Evolutionary conservation across 2,888 invertebrate genomes (phyloP).

Genomic region (Pycnomerus fuliginosus): DNA sequence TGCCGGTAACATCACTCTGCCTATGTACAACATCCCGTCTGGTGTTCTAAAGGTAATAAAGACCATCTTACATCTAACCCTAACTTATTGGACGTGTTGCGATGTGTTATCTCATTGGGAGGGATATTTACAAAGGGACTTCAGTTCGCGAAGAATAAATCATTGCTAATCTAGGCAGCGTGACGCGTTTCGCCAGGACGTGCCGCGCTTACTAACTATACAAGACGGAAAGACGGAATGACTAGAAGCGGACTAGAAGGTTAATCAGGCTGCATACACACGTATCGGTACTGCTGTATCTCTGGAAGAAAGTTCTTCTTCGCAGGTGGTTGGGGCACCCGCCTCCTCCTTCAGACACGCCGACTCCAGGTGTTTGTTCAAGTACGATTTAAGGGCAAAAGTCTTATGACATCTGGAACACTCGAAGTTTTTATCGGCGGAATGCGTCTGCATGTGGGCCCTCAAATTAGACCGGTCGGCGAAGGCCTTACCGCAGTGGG

Average conservation of each 20-base stretch:
- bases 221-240: constrained; percentile 21
- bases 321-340: constrained; percentile 82
- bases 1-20: constrained; percentile 41
- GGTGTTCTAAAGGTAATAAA: constrained; percentile 47
- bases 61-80: constrained; percentile 44
- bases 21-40: constrained; percentile 38
- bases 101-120: constrained; percentile 51
- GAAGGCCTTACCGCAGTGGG: constrained; percentile 91
- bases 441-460: constrained; percentile 95
- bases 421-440: constrained; percentile 84
- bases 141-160: constrained; percentile 50
- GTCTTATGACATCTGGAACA: constrained; percentile 86
- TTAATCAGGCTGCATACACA: constrained; percentile 42
- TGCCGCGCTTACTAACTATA: constrained; percentile 42
- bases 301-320: constrained; percentile 23
- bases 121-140: constrained; percentile 51
- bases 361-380: constrained; percentile 93
- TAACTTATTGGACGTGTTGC: constrained; percentile 55
- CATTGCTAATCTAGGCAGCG: constrained; percentile 47
- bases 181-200: constrained; percentile 42
- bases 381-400: constrained; percentile 92
- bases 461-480: constrained; percentile 91
- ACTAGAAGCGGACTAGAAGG: constrained; percentile 21
- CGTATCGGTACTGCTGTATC: constrained; percentile 35
- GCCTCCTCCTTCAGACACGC: constrained; percentile 65